Percentiles rank a stretch among this genome's conserved stretches.
Conservation (phyloP, 2,113 vertebrate genomes). For the Hepsetus odoe region DNA sequence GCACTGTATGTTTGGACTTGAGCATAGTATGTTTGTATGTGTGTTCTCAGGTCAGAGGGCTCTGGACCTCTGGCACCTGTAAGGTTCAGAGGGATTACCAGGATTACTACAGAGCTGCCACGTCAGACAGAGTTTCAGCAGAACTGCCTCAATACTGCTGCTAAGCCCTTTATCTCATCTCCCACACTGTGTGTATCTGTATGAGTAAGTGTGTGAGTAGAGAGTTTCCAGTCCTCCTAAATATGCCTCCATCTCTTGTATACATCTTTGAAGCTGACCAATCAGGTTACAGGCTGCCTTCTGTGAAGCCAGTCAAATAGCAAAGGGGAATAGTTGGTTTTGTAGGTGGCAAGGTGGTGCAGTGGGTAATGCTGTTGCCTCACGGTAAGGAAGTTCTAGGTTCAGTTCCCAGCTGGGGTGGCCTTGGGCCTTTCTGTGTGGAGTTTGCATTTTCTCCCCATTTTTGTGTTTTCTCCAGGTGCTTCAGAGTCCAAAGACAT, state of each 20-base stretch:
- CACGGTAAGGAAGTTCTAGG: too few species aligned
- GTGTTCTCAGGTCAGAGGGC: constrained; percentile 63
- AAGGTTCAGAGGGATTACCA: constrained; percentile 71
- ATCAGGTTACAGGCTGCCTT: too few species aligned
- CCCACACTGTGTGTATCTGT: constrained; percentile 19
- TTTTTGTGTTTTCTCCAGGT: background rate
- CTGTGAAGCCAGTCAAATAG: too few species aligned
- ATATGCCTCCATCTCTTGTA: too few species aligned
- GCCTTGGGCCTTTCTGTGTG: too few species aligned
- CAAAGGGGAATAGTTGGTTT: too few species aligned
- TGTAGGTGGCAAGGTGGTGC: too few species aligned
- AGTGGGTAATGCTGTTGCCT: too few species aligned
- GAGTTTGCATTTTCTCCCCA: constrained; percentile 4
- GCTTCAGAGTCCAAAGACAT: too few species aligned
- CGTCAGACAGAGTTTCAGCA: constrained; percentile 72
- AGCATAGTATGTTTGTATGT: constrained; percentile 18
- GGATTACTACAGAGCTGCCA: constrained; percentile 70
- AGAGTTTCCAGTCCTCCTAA: constrained; percentile 16
- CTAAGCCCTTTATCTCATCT: constrained; percentile 73
- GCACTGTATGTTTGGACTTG: constrained; percentile 12
- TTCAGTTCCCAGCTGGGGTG: too few species aligned
- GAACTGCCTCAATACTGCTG: constrained; percentile 56
- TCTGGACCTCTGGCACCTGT: constrained; percentile 62
- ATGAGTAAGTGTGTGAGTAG: background rate
- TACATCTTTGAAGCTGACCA: too few species aligned